Conservation (phyloP, 2,797 vertebrate species). For the Paedocypris micromegethes region DNA sequence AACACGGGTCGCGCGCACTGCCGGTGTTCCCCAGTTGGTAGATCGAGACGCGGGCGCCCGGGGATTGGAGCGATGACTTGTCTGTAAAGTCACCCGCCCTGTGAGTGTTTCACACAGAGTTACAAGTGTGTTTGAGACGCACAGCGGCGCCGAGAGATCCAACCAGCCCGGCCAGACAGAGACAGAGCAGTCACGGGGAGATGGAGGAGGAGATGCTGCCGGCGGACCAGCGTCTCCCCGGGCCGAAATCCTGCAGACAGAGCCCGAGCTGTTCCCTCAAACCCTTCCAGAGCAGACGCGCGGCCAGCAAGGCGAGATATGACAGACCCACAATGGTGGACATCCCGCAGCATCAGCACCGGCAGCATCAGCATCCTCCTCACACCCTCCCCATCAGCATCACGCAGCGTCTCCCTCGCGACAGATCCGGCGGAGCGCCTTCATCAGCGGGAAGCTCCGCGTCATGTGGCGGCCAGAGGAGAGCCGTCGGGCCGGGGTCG, state of each 20-base stretch:
- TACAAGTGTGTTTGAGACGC: conserved; percentile 54
- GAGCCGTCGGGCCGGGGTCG: conserved; percentile 46
- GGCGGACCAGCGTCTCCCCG: conserved; percentile 84
- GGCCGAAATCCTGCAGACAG: conserved; percentile 83
- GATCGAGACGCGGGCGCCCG: conserved; percentile 58
- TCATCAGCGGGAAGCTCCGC: conserved; percentile 61
- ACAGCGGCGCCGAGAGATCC: conserved; percentile 57
- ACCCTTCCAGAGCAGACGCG: conserved; percentile 79
- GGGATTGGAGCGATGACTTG: conserved; percentile 88
- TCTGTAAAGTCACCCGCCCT: conserved; percentile 82
- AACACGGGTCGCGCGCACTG: conserved; percentile 51
- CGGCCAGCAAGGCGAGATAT: conserved; percentile 76
- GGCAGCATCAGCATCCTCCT: conserved; percentile 65
- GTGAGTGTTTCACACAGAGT: conserved; percentile 47
- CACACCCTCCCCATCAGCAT: conserved; percentile 60
- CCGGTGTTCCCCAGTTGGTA: conserved; percentile 62
- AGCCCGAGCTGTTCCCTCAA: conserved; percentile 84
- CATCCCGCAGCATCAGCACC: conserved; percentile 77
- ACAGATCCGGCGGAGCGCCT: conserved; percentile 67
- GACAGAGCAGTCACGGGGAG: conserved; percentile 37
- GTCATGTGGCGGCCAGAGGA: conserved; percentile 58
- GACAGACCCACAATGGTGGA: conserved; percentile 86
- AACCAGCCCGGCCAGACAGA: conserved; percentile 60
- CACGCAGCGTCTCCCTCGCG: conserved; percentile 67
- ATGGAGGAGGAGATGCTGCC: conserved; percentile 85